Base-by-base conservation (phyloP, 2,888 invertebrate genomes). In the Polymixis lichenea region DNA sequence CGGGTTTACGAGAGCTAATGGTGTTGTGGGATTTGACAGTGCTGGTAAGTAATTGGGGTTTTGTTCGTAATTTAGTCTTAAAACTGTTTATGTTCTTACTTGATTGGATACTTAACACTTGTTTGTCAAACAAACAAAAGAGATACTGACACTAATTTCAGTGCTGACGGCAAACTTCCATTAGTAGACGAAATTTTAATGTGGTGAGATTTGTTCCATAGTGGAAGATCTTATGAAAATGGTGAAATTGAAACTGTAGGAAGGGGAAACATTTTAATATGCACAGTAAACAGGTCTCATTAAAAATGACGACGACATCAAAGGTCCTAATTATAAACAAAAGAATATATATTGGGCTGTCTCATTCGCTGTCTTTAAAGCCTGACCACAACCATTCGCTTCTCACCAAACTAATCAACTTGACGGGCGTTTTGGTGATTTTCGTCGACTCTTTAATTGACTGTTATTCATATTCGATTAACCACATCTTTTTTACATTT, bases 391-490 rank as follows among this genome's bases (percentile, higher is more conserved):
- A 25, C 51, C 49, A 77, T 5, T 13, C 43, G 49, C n/a, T 68
- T 77, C 73, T 64, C 55, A 72, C 67, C 66, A 49, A 77, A 74
- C 83, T 79, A 79, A 82, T 85, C 78, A 77, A 80, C 55, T 55
- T 76, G 68, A 77, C 83, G 56, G 65, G 74, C 56, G 66, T 70
- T 73, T 81, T 68, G 80, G 67, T 73, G 75, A 71, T 28, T 83
- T 74, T 80, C 66, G 56, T 83, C 61, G 75, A 78, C 15, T 69
- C 56, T 75, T 80, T 87, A 82, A 85, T 82, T 77, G 85, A 80
- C 75, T 73, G 79, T 85, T 84, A 86, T 88, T 86, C 78, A 79
- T 81, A 75, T 78, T 46, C 78, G 75, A 87, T 69, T 72, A 67
- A 71, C 65, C 8, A 72, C 38, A 65, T 72, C 19, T 78, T 83